Evolutionary conservation across 2,888 invertebrate genomes (phyloP).

Genomic region (Acrobasis suavella): DNA sequence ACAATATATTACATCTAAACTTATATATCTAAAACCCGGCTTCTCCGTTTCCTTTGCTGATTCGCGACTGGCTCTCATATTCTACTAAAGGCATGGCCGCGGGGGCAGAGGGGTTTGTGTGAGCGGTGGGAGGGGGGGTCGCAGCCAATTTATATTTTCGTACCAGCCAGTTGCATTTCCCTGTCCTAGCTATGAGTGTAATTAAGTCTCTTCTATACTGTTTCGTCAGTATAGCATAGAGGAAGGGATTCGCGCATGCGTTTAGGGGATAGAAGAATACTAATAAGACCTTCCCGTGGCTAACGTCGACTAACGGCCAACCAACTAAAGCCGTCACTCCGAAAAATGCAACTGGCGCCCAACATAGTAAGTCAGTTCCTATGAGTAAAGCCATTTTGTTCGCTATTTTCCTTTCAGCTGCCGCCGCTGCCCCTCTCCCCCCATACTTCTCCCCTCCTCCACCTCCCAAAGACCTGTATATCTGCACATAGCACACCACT

Average conservation of each 20-base stretch:
- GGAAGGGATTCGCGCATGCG: constrained; percentile 95
- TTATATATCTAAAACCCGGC: constrained; percentile 48
- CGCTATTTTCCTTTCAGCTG: constrained; percentile 88
- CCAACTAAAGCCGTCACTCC: constrained; percentile 93
- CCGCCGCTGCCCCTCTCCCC: constrained; percentile 83
- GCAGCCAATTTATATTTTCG: constrained; percentile 67
- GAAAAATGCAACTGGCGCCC: constrained; percentile 95
- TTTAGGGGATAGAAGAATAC: constrained; percentile 96
- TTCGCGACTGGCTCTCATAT: constrained; percentile 60
- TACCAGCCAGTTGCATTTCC: constrained; percentile 68
- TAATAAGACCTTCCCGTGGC: constrained; percentile 89
- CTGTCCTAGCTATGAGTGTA: constrained; percentile 85
- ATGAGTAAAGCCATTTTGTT: constrained; percentile 95
- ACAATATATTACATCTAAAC: constrained; percentile 30
- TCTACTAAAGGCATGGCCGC: constrained; percentile 63
- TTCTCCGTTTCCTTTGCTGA: constrained; percentile 63
- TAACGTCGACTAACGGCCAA: constrained; percentile 91
- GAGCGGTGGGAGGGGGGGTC: constrained; percentile 70
- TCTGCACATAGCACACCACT: constrained; percentile 92
- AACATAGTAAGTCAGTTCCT: constrained; percentile 92
- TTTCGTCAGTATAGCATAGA: constrained; percentile 94
- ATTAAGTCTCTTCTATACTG: constrained; percentile 91
- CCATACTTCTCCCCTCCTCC: constrained; percentile 87
- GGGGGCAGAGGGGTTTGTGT: constrained; percentile 69
- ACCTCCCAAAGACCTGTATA: constrained; percentile 90